These are phyloP conservation scores for Thinocorus orbignyianus DNA, from an alignment of 2,113 vertebrate species.

Conservation along the genomic window DNA sequence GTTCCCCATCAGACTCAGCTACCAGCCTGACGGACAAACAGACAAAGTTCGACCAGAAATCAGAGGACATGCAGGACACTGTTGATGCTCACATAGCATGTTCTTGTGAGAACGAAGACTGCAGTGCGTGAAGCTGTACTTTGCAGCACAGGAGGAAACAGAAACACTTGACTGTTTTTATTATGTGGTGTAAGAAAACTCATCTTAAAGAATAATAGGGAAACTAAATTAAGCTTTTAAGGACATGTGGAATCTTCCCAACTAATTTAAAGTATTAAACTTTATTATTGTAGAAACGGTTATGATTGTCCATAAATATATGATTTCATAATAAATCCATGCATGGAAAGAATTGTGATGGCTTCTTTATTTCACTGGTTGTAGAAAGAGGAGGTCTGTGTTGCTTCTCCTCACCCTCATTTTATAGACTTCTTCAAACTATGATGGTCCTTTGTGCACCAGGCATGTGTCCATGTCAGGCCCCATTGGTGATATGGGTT, in stretches of 20 bases:
- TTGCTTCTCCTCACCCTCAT: not conserved
- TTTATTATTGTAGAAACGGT: constrained; percentile 36
- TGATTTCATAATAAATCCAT: constrained; percentile 65
- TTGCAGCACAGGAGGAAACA: not conserved
- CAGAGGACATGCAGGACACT: constrained; percentile 35
- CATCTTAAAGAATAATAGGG: not conserved
- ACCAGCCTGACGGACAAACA: constrained; percentile 23
- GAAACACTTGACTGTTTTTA: constrained; percentile 37
- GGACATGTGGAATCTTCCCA: not conserved
- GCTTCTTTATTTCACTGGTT: not conserved
- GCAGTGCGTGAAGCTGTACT: not conserved
- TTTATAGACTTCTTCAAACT: not conserved
- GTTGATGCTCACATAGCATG: constrained; percentile 42
- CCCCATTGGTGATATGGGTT: not conserved
- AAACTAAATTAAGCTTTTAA: constrained; percentile 33
- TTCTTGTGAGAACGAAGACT: constrained; percentile 12
- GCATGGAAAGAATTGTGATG: constrained; percentile 35
- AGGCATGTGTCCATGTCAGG: accelerated
- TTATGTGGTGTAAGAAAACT: not conserved
- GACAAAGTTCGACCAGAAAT: constrained; percentile 12
- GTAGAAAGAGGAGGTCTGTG: not conserved
- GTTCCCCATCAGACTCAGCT: constrained; percentile 19
- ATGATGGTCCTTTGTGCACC: too few relatives aligned
- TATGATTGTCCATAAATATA: not conserved
- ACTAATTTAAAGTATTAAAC: constrained; percentile 62